Base-by-base conservation (phyloP, 2,113 vertebrate genomes). In the Myiagra hebetior region DNA sequence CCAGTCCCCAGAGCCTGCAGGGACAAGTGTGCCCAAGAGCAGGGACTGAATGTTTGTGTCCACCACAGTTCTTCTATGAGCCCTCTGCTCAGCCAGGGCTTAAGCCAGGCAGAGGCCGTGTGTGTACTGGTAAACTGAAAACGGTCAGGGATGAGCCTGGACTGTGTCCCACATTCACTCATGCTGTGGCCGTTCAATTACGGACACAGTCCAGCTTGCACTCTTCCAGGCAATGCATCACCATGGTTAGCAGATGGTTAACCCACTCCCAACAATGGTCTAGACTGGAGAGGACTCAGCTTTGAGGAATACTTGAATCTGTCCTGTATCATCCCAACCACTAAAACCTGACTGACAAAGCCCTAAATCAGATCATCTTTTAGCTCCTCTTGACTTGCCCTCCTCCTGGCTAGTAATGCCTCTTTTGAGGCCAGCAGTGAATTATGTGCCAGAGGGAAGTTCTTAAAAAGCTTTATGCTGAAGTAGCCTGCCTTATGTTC, bases 381-480 rank as follows among this genome's bases (percentile, higher is more conserved):
- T 85, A 87, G 42, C 65, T 94, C 24, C 75, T 80, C 72, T 85
- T 83, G 49, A 67, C 49, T 89, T 76, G 53, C 41, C 42, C 55
- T 91, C 67, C 57, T 85, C 59, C 50, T 95, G 81, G 57, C 57
- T 85, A 87, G 24, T 80, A 87, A 82, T 57, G 70, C 41, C 57
- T 87, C 49, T 93, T 89, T 57, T 50, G 67, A 92, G 89, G 87
- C 87, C 90, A 88, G 64, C 63, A n/a, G 39, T 90, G 82, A 77
- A 87, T 85, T 89, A 81, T 63, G 64, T 78, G 72, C 85, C 68
- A 85, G 85, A 91, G 55, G 67, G 56, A 96, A 93, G 70, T 90
- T 95, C 93, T 96, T 92, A 78, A 91, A 95, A 95, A 89, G 80
- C 64, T 86, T 94, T 67, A 50, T 56, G 60, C 85, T 94, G 93